Percentiles rank a stretch among this genome's conserved stretches.
phyloP scores from a whole-genome alignment of 2,797 vertebrate genomes.

The Sorex maritimensis region DNA sequence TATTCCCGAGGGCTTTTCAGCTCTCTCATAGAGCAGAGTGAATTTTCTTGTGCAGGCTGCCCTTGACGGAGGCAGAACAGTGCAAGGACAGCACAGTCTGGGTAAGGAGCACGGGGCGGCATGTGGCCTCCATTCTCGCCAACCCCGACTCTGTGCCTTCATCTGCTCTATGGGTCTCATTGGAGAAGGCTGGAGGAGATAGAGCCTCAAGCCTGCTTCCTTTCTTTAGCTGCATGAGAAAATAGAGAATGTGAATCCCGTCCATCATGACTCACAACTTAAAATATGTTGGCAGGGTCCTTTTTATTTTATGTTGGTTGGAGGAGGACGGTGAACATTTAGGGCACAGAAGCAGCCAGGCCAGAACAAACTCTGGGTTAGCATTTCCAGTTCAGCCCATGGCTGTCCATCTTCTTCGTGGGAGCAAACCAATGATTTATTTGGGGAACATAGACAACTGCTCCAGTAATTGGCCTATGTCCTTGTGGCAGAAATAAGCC shows the following conservation, averaged over 20 bases:
- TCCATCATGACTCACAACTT: constrained; percentile 1
- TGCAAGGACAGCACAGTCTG: rapidly evolving
- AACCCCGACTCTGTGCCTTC: rapidly evolving
- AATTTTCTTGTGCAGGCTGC: rapidly evolving
- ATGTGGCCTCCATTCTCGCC: rapidly evolving
- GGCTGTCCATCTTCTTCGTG: neutral
- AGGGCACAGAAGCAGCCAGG: neutral
- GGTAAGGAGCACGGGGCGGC: rapidly evolving
- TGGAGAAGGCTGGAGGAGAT: neutral
- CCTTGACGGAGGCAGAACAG: neutral
- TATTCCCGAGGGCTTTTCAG: rapidly evolving
- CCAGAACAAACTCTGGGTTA: neutral
- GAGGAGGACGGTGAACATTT: neutral
- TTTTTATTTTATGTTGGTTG: neutral
- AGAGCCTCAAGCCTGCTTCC: neutral
- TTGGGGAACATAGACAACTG: neutral
- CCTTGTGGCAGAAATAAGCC: neutral
- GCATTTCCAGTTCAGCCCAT: neutral
- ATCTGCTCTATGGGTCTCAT: neutral
- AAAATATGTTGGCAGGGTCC: neutral
- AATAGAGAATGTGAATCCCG: neutral
- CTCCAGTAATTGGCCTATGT: neutral
- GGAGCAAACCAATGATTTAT: neutral
- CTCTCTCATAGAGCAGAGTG: neutral
- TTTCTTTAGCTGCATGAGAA: neutral